These are phyloP conservation scores for Tetranychus truncatus DNA, from an alignment of 2,888 invertebrate species.

Conservation along the genomic window DNA sequence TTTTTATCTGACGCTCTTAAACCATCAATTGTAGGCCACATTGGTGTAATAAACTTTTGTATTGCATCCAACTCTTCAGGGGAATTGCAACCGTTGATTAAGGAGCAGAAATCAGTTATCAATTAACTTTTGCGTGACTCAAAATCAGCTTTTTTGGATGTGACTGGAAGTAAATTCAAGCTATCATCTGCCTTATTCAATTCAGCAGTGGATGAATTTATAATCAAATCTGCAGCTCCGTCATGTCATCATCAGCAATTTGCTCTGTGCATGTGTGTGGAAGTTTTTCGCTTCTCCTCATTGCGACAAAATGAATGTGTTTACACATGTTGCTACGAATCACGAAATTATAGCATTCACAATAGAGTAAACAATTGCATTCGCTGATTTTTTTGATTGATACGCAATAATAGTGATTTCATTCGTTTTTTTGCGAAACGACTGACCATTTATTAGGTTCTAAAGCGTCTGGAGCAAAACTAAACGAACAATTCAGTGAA, in stretches of 20 bases:
- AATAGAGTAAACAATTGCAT: background rate
- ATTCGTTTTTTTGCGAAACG: background rate
- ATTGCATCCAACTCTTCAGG: background rate
- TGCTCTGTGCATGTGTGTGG: too few relatives aligned
- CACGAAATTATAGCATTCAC: background rate
- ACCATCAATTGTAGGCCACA: background rate
- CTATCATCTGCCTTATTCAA: too few relatives aligned
- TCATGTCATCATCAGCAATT: too few relatives aligned
- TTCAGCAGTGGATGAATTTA: too few relatives aligned
- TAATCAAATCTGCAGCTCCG: too few relatives aligned
- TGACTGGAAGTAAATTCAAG: too few relatives aligned
- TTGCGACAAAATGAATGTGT: conserved; percentile 9
- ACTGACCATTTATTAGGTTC: conserved; percentile 1
- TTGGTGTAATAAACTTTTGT: background rate
- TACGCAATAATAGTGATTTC: background rate
- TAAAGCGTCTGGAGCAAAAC: background rate
- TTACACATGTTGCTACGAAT: conserved; percentile 8
- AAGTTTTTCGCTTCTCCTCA: background rate
- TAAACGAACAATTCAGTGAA: background rate
- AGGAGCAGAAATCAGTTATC: background rate
- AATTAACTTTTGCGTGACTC: background rate
- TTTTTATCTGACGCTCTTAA: background rate
- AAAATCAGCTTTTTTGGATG: background rate
- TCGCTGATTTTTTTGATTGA: background rate
- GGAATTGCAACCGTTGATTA: background rate